Conservation (phyloP, 1,140 invertebrate genomes). For the Latrodectus geometricus region DNA sequence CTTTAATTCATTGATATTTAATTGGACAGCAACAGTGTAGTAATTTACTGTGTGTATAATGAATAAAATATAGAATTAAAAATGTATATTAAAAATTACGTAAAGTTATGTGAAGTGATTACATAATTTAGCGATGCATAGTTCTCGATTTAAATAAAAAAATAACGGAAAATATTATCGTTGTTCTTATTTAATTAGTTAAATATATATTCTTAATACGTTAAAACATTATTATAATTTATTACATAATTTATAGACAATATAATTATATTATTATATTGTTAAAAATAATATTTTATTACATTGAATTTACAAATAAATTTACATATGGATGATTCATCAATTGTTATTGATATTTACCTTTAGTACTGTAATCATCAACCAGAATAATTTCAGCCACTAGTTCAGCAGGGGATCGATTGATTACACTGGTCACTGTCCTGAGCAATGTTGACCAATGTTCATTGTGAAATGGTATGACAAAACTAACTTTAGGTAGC, state of each 20-base stretch:
- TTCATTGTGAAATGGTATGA: conserved; percentile 95
- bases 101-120: no score
- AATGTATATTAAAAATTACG: no score
- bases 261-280: no score
- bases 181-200: neutral
- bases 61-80: no score
- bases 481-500: conserved; percentile 82
- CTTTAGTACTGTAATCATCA: conserved; percentile 83
- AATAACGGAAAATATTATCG: neutral
- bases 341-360: conserved; percentile 54
- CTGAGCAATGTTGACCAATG: conserved; percentile 88
- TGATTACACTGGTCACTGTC: conserved; percentile 85
- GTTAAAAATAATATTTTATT: no score
- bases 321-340: neutral
- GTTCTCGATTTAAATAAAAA: neutral
- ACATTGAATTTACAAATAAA: no score
- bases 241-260: no score
- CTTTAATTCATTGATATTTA: no score
- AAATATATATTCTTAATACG: neutral
- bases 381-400: conserved; percentile 93
- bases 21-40: no score
- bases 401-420: conserved; percentile 83
- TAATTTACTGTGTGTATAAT: no score
- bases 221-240: neutral
- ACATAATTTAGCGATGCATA: neutral